A percentile compares a stretch with the other conserved stretches of the same genome.
Evolutionary conservation across 1,140 invertebrate genomes (phyloP).

Genomic region (Samia ricini): DNA sequence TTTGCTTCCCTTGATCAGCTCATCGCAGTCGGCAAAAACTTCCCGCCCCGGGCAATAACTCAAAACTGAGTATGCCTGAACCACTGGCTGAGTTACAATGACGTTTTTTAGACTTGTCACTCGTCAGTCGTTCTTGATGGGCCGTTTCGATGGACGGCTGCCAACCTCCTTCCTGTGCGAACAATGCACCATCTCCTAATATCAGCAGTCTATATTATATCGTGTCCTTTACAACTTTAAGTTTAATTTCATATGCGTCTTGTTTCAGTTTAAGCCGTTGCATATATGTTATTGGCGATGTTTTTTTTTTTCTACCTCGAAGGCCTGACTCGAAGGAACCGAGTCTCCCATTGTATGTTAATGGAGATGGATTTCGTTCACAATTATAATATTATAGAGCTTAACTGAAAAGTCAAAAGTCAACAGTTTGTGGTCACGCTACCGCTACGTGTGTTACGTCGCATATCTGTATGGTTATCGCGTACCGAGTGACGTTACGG

Average conservation of each 20-base stretch:
- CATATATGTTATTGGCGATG: conserved; percentile 28
- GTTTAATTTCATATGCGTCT: background rate
- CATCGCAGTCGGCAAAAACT: conserved; percentile 38
- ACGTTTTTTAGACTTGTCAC: conserved; percentile 69
- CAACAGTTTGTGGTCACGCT: conserved; percentile 56
- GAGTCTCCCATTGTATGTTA: conserved; percentile 74
- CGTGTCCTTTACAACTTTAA: conserved; percentile 14
- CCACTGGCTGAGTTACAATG: conserved; percentile 57
- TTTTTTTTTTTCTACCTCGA: conserved; percentile 68
- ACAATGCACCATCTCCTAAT: conserved; percentile 22
- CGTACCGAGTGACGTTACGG: background rate
- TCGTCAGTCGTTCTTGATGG: conserved; percentile 70
- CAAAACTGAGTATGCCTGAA: conserved; percentile 47
- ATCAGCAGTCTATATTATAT: conserved; percentile 10
- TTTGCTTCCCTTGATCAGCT: background rate
- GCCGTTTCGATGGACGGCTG: conserved; percentile 69
- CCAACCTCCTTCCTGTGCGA: conserved; percentile 42
- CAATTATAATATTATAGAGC: conserved; percentile 77
- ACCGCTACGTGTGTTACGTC: conserved; percentile 29
- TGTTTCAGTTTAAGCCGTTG: background rate
- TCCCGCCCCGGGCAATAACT: conserved; percentile 49
- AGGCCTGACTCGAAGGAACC: conserved; percentile 73
- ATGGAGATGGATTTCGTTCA: conserved; percentile 72
- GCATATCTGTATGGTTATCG: background rate
- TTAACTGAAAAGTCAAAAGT: conserved; percentile 74